Base-by-base conservation (phyloP, 2,888 invertebrate genomes). In the Cheilosia vernalis region DNA sequence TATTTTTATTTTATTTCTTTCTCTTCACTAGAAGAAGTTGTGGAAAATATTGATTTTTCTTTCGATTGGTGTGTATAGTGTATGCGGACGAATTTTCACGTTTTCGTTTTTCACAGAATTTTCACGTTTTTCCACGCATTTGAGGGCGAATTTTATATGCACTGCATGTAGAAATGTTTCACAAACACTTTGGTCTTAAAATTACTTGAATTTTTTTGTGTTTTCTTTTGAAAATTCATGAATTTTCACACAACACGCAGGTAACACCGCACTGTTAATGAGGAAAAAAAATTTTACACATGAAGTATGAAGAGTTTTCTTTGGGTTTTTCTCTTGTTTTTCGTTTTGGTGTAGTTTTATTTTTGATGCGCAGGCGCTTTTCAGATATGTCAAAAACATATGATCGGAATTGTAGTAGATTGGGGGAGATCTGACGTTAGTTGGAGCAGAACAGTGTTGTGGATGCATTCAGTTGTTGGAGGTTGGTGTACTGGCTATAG, bases 31-130 rank as follows among this genome's bases (percentile, higher is more conserved):
- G 63, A 55, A 37, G 47, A 61, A 83, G 83, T 74, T 79, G 79
- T 42, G 70, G 80, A 67, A 76, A 76, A 76, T 85, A 85, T 85
- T 80, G 84, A 85, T 85, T 85, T 84, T 85, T 79, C 72, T 79
- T 64, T 21, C 3, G 55, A 67, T 69, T 44, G 49, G 80, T 85
- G 76, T 80, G 60, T 51, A 24, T 24, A 24, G 13, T 10, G 19
- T 21, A 15, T 24, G 24, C 4, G 21, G 24, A 24, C 13, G 15
- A 13, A 15, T 81, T 64, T 70, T 76, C 58, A 42, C 10, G 5
- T 0, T 61, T 37, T 44, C 10, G n/a, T 60, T 73, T 64, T 56
- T 66, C 74, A 66, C 56, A 33, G 40, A 76, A 61, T 80, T 80
- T 80, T 85, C 80, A 80, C 84, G 76, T 85, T 61, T 82, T 84